phyloP scores from a whole-genome alignment of 1,140 invertebrate genomes.

The Paralvinella palmiformis region DNA sequence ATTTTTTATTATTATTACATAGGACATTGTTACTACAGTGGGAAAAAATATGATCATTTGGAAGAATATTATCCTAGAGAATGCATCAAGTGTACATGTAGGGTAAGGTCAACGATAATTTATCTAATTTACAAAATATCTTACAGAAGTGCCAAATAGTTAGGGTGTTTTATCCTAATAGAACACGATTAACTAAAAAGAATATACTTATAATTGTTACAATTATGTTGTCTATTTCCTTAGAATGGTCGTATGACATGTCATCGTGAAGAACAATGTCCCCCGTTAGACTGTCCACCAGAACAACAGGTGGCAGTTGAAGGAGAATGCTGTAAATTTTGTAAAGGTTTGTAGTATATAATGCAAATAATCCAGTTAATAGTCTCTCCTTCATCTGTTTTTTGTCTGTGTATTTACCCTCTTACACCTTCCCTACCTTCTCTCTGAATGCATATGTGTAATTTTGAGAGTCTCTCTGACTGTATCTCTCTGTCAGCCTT shows the following conservation, averaged over 20 bases:
- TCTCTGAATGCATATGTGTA: too few relatives aligned
- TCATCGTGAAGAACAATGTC: conserved; percentile 67
- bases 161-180: too few relatives aligned
- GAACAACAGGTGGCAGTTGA: conserved; percentile 73
- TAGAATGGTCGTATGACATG: conserved; percentile 75
- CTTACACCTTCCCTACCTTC: too few relatives aligned
- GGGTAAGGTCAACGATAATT: conserved; percentile 46
- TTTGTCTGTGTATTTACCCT: too few relatives aligned
- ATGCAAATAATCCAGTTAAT: too few relatives aligned
- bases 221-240: conserved; percentile 6
- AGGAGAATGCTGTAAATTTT: conserved; percentile 84
- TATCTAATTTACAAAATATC: too few relatives aligned
- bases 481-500: too few relatives aligned
- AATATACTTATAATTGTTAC: not conserved
- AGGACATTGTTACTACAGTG: conserved; percentile 74
- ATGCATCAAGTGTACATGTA: conserved; percentile 48
- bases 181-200: too few relatives aligned
- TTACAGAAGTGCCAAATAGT: too few relatives aligned
- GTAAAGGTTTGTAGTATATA: conserved; percentile 74
- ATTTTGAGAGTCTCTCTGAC: too few relatives aligned
- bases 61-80: conserved; percentile 63
- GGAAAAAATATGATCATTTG: conserved; percentile 75
- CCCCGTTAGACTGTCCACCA: conserved; percentile 69
- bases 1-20: too few relatives aligned
- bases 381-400: too few relatives aligned